Percentiles rank a stretch among this genome's conserved stretches.
Conservation (phyloP, 2,888 invertebrate genomes). For the Melanchra persicariae region DNA sequence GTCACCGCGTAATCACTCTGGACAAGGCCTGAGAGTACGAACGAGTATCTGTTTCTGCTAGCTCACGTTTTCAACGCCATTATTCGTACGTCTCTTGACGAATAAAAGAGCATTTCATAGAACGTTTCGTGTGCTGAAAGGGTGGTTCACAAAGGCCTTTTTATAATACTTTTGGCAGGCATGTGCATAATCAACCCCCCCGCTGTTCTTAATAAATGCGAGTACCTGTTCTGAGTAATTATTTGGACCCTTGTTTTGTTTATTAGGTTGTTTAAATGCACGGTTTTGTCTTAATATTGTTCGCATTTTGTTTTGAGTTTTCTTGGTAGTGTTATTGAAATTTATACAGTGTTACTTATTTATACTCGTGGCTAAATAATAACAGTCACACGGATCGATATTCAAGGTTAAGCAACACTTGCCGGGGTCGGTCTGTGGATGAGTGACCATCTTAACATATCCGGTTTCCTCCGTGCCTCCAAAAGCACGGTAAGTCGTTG, state of each 20-base stretch:
- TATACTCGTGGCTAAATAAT: too few species aligned
- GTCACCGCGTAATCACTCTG: not conserved
- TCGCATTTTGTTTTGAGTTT: constrained; percentile 9
- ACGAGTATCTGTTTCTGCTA: constrained; percentile 83
- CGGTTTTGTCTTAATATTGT: constrained; percentile 54
- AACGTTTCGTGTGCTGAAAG: constrained; percentile 79
- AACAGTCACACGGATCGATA: too few species aligned
- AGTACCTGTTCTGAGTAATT: constrained; percentile 79
- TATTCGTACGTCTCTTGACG: constrained; percentile 74
- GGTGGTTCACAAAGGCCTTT: constrained; percentile 86
- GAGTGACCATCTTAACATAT: too few species aligned
- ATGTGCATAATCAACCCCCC: constrained; percentile 79
- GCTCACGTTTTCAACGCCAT: constrained; percentile 81
- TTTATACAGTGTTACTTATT: too few species aligned
- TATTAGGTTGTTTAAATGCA: constrained; percentile 59
- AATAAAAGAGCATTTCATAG: constrained; percentile 87
- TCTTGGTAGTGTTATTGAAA: not conserved
- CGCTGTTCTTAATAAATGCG: constrained; percentile 80
- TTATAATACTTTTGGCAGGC: constrained; percentile 86
- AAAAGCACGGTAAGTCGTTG: too few species aligned
- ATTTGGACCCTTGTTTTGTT: constrained; percentile 69
- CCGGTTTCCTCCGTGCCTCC: too few species aligned
- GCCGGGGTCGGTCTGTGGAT: too few species aligned
- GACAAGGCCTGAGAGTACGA: constrained; percentile 38
- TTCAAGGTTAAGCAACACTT: too few species aligned